Conservation (phyloP, 2,888 invertebrate species). For the Plagodis dolabraria region DNA sequence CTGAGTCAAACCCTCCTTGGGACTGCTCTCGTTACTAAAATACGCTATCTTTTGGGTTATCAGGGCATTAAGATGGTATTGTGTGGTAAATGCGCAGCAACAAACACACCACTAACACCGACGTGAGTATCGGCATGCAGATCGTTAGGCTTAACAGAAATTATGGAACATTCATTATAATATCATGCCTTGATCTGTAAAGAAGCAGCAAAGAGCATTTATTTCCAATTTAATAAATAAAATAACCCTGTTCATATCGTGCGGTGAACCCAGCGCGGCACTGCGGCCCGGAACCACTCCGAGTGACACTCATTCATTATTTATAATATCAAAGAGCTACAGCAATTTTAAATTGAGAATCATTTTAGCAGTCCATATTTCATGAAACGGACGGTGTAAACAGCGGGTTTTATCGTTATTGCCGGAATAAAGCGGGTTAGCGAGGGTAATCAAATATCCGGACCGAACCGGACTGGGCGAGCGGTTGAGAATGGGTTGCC, state of each 20-base stretch:
- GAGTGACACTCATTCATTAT: constrained; percentile 9
- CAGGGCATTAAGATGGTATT: too few relatives aligned
- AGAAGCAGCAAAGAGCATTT: too few relatives aligned
- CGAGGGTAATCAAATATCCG: background rate
- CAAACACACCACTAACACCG: too few relatives aligned
- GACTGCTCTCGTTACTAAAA: too few relatives aligned
- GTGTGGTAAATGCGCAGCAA: too few relatives aligned
- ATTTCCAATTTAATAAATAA: too few relatives aligned
- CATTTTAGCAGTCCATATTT: constrained; percentile 46
- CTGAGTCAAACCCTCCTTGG: too few relatives aligned
- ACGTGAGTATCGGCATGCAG: too few relatives aligned
- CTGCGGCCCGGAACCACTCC: background rate
- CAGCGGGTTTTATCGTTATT: constrained; percentile 39
- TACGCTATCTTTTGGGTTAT: too few relatives aligned
- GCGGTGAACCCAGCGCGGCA: background rate
- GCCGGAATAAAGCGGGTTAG: constrained; percentile 28
- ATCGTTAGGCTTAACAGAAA: too few relatives aligned
- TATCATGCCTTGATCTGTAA: too few relatives aligned
- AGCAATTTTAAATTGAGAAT: constrained; percentile 33
- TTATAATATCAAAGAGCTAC: background rate
- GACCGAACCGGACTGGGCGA: background rate
- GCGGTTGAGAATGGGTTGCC: constrained; percentile 4
- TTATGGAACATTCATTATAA: too few relatives aligned
- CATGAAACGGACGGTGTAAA: constrained; percentile 36
- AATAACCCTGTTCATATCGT: background rate